Conservation (phyloP, 2,113 vertebrate genomes). For the Cacatua alba region DNA sequence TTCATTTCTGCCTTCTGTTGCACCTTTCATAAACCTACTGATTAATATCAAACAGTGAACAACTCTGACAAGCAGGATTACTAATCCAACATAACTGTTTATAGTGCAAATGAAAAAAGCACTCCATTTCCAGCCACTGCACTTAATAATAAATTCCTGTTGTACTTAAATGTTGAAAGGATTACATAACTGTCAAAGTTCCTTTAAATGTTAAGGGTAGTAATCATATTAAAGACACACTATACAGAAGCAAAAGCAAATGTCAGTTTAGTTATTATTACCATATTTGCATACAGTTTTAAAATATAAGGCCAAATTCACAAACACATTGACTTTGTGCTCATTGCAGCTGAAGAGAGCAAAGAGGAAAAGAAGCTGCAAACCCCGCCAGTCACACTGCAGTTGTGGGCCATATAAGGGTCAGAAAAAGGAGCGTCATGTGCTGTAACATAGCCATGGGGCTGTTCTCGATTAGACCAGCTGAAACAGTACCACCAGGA, state of each 20-base stretch:
- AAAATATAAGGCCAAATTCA: constrained; percentile 29
- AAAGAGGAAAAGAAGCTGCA: not conserved
- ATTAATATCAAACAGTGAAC: constrained; percentile 85
- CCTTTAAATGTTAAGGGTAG: constrained; percentile 77
- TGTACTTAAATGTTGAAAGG: constrained; percentile 79
- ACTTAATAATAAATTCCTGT: constrained; percentile 83
- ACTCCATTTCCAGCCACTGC: constrained; percentile 77
- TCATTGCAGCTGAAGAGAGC: not conserved
- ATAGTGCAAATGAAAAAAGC: constrained; percentile 80
- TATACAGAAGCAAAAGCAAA: constrained; percentile 70
- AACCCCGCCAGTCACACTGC: fast-evolving
- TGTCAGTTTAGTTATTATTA: constrained; percentile 69
- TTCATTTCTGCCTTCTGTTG: constrained; percentile 71
- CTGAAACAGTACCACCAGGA: constrained; percentile 13
- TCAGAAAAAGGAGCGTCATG: not conserved
- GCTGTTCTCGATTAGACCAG: not conserved
- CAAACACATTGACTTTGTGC: not conserved
- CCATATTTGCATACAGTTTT: constrained; percentile 61
- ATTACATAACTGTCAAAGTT: constrained; percentile 82
- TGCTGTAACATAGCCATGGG: not conserved
- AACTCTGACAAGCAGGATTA: constrained; percentile 83
- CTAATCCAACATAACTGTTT: constrained; percentile 83
- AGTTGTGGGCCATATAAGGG: not conserved
- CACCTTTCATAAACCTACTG: constrained; percentile 83
- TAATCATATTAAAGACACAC: constrained; percentile 73